These are phyloP conservation scores for Columba livia DNA, from an alignment of 2,113 vertebrate species.

Conservation along the genomic window DNA sequence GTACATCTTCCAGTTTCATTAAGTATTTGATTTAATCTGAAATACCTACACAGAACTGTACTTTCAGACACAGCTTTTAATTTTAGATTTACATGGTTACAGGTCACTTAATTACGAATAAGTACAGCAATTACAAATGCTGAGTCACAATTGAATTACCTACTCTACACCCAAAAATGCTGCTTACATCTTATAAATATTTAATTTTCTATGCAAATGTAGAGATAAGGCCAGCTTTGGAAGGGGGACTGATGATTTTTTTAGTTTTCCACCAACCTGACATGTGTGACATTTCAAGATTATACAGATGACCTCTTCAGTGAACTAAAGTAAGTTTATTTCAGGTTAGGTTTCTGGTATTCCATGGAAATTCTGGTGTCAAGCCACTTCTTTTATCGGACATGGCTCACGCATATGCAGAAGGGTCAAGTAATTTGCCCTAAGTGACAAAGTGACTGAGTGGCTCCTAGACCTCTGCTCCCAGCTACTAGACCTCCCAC, in stretches of 20 bases:
- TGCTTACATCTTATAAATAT: not conserved
- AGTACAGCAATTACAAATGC: not conserved
- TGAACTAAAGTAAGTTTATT: not conserved
- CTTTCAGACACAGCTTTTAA: not conserved
- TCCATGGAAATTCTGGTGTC: not conserved
- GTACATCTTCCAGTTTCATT: not conserved
- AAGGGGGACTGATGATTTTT: not conserved
- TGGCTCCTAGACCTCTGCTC: conserved; percentile 29
- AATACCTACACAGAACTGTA: not conserved
- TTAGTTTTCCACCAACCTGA: not conserved
- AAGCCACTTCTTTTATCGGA: not conserved
- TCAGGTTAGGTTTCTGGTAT: not conserved
- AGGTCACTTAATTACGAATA: not conserved
- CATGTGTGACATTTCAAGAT: not conserved
- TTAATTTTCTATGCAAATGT: accelerated
- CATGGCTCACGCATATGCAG: not conserved
- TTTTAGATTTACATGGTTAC: not conserved
- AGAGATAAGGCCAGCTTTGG: not conserved
- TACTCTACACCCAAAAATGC: not conserved
- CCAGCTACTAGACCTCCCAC: conserved; percentile 37
- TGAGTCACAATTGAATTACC: not conserved
- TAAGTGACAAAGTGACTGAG: conserved; percentile 52
- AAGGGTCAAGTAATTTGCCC: conserved; percentile 47
- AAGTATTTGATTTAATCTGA: not conserved
- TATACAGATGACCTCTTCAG: not conserved